Evolutionary conservation across 2,113 vertebrate genomes (phyloP), one percentile per base, ranked within the genome.

Genomic region (Seriola dumerili): DNA sequence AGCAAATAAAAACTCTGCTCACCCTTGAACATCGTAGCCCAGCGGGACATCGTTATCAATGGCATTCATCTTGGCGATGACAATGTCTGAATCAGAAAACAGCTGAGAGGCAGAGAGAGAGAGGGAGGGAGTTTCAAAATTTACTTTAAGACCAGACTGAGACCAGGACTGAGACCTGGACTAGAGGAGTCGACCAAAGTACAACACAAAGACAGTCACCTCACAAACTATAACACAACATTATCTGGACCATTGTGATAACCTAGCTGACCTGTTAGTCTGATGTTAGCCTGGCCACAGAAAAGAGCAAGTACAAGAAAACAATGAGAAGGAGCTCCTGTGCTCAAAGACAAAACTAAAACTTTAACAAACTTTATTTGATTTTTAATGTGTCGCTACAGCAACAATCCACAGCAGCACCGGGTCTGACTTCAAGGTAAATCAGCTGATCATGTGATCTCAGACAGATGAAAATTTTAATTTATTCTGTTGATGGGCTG

Each of bases 1-100:
- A 7, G 38, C 13, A 19, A 11, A 17, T n/a, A 25, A 61, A 69
- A 34, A 11, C n/a, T 36, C 13, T 1, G 8, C 93, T 92, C 80
- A 95, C 95, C 95, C 95, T 42, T 91, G 92, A 11, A 96, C 92
- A 2, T 95, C 94, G 46, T 94, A 96, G 23, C 89, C 86, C 14
- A 76, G 50, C 0, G 95, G 95, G 2, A 95, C 75, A 34, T 96
- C 95, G 40, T 96, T 96, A 16, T 90, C 84, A 0, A 89, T 79
- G 0, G 93, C 94, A 5, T 96, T 95, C 94, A 96, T 96, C 84
- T 95, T 94, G 17, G 92, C 91, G 17, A 96, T 77, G 6, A 95
- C 78, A 3, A 95, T 67, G 55, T 79, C 78, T 0, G 89, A 85
- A 50, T 95, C 89, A 46, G 59, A 75, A 8, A 34, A 59, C 10